Evolutionary conservation across 1,140 invertebrate genomes (phyloP), one percentile per base, ranked within the genome.

Genomic region (Ceratina australensis): DNA sequence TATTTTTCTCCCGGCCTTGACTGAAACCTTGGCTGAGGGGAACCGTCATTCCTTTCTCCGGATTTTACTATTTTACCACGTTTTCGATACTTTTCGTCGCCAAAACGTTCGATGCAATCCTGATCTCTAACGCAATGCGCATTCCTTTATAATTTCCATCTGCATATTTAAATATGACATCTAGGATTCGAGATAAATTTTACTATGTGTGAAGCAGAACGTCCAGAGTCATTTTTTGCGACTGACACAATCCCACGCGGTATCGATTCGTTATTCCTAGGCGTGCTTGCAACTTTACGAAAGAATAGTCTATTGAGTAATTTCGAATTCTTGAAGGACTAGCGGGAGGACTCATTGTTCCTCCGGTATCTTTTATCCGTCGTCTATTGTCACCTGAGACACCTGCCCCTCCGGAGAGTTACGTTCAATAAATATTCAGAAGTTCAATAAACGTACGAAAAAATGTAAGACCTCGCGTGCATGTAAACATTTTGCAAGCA

Each of bases 21-120:
- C 7, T 15, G 12, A 22, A 57, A 33, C 68, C 54, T 75, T 57
- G 63, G 26, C 33, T 16, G 10, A 49, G 42, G 22, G 20, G 22
- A 26, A 33, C 10, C 65, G 49, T 54, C 65, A 10, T 33, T 75
- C 54, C 42, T 80, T 52, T 72, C 63, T 73, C 22, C 66, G 18
- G 56, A 63, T 68, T 63, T 78, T 65, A 13, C 26, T 64, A 59
- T 81, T 75, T 65, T 22, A 68, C 10, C 26, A 60, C 18, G 33
- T 50, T 82, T 71, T 60, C 64, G n/a, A 74, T 66, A 74, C 28
- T 59, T 28, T 13, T 26, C 26, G 8, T 68, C 52, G 2, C 54
- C 22, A 5, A 26, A 3, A 3, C 61, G 76, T 71, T 24, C 24
- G n/a, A 26, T 66, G 22, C 22, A 76, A 60, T 15, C n/a, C 16